Base-by-base conservation (phyloP, 2,888 invertebrate species). In the Isotomurus palustris region DNA sequence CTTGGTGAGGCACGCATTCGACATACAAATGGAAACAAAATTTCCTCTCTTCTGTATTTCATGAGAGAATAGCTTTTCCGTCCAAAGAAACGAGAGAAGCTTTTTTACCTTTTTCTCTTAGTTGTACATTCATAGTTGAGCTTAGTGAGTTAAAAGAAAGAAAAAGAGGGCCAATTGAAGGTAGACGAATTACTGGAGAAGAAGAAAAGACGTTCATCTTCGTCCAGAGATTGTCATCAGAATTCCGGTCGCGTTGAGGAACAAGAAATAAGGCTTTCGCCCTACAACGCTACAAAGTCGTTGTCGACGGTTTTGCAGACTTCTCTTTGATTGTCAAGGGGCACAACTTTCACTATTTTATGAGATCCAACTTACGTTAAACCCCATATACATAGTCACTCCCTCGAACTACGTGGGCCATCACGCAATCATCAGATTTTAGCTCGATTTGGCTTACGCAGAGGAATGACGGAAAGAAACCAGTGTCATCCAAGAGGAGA, bases 271-370 rank as follows among this genome's bases (percentile, higher is more conserved):
- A 29, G 19, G 24, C 21, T 22, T 44, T 40, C 17, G 6, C 17
- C 19, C 12, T 40, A 40, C 12, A 40, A 17, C 14, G 19, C 6
- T 24, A 19, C 12, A 43, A 12, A 24, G 21, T 22, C 43, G 22
- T 12, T 43, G 22, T 43, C 8, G 32, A 22, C 24, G 43, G 43
- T 43, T 24, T 29, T 35, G 25, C 35, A 43, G 45, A 22, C 45
- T 54, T 54, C 24, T 48, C 60, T 61, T 57, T 61, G 60, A 61
- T 61, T 61, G 60, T 61, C 54, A 57, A 57, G 54, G 57, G 59
- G 54, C 47, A 44, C 50, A 53, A 54, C 60, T 53, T 47, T 45
- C 56, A 61, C 56, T 61, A 57, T 56, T 53, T 53, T 57, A 54
- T 50, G 24, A 49, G 21, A 35, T 49, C 25, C 48, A 3, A 27